phyloP scores from a whole-genome alignment of 2,797 vertebrate species.

The Manis javanica region DNA sequence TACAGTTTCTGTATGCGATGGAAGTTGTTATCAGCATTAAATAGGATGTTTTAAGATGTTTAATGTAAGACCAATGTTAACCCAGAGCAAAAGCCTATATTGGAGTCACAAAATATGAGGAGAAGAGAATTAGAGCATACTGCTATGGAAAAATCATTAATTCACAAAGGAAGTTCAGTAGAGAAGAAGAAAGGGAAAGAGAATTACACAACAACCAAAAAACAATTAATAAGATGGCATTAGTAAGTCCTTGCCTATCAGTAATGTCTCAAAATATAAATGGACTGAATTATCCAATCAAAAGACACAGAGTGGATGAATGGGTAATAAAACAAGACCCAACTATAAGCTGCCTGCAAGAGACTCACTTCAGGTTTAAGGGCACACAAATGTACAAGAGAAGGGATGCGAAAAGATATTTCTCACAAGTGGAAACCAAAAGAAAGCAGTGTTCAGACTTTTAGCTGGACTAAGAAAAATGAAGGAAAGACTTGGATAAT shows the following conservation, averaged over 20 bases:
- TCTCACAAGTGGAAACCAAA: background rate
- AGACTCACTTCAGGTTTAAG: background rate
- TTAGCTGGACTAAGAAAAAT: background rate
- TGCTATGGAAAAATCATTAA: background rate
- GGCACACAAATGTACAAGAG: background rate
- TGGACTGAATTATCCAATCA: background rate
- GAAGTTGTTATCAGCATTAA: background rate
- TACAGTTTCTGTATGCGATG: background rate
- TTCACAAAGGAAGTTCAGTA: background rate
- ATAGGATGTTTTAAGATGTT: background rate
- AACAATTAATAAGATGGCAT: background rate
- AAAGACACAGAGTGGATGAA: background rate
- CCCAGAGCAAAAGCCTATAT: background rate
- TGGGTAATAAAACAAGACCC: background rate
- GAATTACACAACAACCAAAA: background rate
- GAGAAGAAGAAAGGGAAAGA: background rate
- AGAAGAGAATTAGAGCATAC: background rate
- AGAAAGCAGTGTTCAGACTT: background rate
- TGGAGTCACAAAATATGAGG: background rate
- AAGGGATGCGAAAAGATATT: background rate
- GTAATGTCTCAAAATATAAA: background rate
- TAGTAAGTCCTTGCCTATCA: background rate
- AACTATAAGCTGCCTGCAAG: background rate
- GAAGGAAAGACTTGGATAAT: background rate
- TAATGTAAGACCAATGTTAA: background rate